Evolutionary conservation across 2,797 vertebrate species (phyloP), one percentile per base, ranked within the genome.

Genomic region (Parauchenoglanis punctatus): DNA sequence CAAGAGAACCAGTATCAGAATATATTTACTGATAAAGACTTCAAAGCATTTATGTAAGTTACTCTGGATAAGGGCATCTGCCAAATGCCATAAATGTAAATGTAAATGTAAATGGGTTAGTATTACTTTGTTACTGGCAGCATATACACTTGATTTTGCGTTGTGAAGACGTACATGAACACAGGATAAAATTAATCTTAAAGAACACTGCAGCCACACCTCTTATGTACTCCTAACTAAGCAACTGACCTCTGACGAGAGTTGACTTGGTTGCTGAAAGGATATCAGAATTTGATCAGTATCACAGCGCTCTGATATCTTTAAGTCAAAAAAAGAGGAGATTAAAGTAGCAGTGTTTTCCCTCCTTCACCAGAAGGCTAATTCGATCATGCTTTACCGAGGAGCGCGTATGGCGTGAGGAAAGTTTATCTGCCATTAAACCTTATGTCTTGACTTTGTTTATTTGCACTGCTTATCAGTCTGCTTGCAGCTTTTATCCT

Each of bases 401-500:
- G 13, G 1, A 17, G 80, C 2, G 15, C 25, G 25, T 65, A 81
- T 46, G 25, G 7, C 40, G 28, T 65, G 17, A 2, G 25, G 3
- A 59, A 58, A 25, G 25, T 81, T 46, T 49, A 81, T 65, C 59
- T 81, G 80, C 59, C 23, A 18, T 65, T 49, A 28, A 80, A 81
- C 40, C 25, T 25, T 46, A 63, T 40, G 65, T 46, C 58, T 65
- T 18, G 59, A 46, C 59, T 31, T 44, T 65, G 23, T 81, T 65
- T 65, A 81, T 81, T 81, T 81, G 40, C 59, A 46, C 40, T 81
- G 59, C 25, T 20, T 46, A 63, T 81, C 59, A 81, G 1, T 25
- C 80, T 17, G 59, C 40, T 49, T 65, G 6, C 8, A 28, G 40
- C 11, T 46, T 65, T 46, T 49, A 63, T 63, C 40, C 25, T 81